Evolutionary conservation across 2,797 vertebrate genomes (phyloP).

Genomic region (Malurus leucopterus): DNA sequence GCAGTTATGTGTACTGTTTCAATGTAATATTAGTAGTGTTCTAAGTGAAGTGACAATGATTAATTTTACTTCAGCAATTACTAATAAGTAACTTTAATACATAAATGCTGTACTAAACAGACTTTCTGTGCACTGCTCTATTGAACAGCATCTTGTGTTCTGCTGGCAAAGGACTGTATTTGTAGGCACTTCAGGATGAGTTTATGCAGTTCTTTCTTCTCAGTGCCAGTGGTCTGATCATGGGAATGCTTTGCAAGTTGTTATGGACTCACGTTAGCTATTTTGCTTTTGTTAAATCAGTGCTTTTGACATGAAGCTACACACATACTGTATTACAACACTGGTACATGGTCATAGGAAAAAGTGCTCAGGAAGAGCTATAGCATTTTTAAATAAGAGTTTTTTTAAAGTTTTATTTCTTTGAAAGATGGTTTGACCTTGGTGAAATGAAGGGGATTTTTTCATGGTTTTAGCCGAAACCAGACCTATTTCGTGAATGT

Average conservation of each 20-base stretch:
- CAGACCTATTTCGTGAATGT: not conserved
- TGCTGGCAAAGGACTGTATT: not conserved
- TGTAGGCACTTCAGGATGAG: not conserved
- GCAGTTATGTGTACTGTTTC: not conserved
- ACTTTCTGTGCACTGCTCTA: not conserved
- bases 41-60: not conserved
- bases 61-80: not conserved
- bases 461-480: not conserved
- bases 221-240: not conserved
- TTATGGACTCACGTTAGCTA: not conserved
- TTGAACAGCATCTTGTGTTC: not conserved
- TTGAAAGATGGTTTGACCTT: not conserved
- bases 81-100: not conserved
- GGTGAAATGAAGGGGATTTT: not conserved
- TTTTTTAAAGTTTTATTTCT: not conserved
- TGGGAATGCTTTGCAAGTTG: not conserved
- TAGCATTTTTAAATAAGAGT: not conserved
- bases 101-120: not conserved
- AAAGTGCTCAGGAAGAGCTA: not conserved
- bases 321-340: not conserved
- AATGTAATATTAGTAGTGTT: not conserved
- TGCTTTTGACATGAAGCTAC: not conserved
- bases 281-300: not conserved
- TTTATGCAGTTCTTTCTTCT: not conserved
- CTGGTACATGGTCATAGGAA: not conserved